Evolutionary conservation across 2,113 vertebrate genomes (phyloP).

Genomic region (Sporophila hypoxantha): DNA sequence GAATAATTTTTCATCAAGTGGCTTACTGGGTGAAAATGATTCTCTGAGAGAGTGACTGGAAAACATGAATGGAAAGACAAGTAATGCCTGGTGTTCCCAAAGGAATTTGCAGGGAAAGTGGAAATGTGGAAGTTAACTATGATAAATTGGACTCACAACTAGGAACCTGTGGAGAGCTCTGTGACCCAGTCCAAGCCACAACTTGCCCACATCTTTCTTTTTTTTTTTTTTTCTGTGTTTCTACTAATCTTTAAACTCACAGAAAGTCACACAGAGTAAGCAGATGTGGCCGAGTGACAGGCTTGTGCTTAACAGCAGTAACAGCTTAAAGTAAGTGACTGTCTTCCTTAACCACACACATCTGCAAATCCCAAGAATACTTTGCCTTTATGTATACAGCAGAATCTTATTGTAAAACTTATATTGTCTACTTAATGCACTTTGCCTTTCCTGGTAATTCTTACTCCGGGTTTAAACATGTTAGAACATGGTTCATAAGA

Average conservation of each 20-base stretch:
- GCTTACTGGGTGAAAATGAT: background rate
- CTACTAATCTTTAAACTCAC: background rate
- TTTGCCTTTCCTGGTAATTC: background rate
- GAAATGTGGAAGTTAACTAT: background rate
- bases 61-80: background rate
- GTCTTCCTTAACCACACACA: background rate
- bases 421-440: background rate
- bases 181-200: background rate
- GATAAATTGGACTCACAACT: background rate
- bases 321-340: background rate
- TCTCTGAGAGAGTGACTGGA: background rate
- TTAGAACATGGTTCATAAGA: background rate
- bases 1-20: conserved; percentile 6
- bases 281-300: fast-evolving
- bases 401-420: background rate
- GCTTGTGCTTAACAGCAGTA: background rate
- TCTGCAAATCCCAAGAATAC: background rate
- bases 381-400: background rate
- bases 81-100: background rate
- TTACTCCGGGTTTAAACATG: background rate
- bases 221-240: background rate
- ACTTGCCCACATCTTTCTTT: background rate
- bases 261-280: background rate
- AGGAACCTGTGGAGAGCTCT: background rate
- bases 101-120: background rate